Conservation (phyloP, 2,888 invertebrate genomes). For the Drepana falcataria region DNA sequence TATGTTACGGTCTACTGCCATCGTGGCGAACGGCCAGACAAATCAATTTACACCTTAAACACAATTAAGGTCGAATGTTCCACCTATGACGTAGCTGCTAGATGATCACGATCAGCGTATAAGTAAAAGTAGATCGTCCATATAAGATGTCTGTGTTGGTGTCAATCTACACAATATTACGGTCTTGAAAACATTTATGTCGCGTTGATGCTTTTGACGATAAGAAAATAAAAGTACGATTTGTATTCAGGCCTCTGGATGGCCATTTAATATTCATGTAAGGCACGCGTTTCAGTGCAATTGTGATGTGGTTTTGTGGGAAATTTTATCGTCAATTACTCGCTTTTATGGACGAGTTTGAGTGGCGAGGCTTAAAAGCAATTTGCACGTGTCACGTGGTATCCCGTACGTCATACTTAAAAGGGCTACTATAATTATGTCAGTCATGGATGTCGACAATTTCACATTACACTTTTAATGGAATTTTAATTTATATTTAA, state of each 20-base stretch:
- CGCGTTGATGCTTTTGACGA: slow-evolving; percentile 10
- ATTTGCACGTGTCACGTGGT: too few relatives aligned
- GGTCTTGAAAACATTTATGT: slow-evolving; percentile 12
- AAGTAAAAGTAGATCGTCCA: slow-evolving; percentile 16
- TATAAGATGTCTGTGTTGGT: slow-evolving; percentile 20
- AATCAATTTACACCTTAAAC: too few relatives aligned
- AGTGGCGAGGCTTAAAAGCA: neutral
- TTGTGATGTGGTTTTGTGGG: slow-evolving; percentile 1
- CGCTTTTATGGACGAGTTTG: neutral
- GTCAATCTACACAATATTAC: slow-evolving; percentile 14
- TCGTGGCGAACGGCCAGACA: too few relatives aligned
- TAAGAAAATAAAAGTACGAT: slow-evolving; percentile 20
- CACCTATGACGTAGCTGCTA: neutral
- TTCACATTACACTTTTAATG: too few relatives aligned
- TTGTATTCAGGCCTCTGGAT: slow-evolving; percentile 23
- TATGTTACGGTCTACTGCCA: too few relatives aligned
- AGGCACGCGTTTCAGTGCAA: slow-evolving; percentile 7
- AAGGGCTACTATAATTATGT: too few relatives aligned
- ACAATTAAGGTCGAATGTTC: too few relatives aligned
- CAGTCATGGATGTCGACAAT: too few relatives aligned
- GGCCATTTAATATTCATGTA: slow-evolving; percentile 13
- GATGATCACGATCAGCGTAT: neutral
- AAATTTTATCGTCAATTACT: slow-evolving; percentile 1
- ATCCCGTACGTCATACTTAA: too few relatives aligned
- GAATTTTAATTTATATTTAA: too few relatives aligned